Conservation (phyloP, 1,140 invertebrate species). For the Rhyzopertha dominica region DNA sequence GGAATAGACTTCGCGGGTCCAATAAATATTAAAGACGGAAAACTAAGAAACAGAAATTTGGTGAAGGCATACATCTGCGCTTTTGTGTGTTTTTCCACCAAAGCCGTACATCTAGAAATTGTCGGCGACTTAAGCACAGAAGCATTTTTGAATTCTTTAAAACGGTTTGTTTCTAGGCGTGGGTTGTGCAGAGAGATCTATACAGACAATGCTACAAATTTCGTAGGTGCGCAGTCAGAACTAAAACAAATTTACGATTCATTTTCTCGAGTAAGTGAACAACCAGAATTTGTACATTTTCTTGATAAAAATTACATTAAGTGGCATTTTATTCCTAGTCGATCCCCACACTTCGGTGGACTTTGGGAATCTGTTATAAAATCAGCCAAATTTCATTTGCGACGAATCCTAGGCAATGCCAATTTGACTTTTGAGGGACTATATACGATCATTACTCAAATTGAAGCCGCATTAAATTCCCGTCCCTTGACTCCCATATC, state of each 20-base stretch:
- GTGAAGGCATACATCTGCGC: slow-evolving; percentile 28
- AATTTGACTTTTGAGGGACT: slow-evolving; percentile 22
- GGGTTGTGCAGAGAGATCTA: slow-evolving; percentile 28
- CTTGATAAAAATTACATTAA: slow-evolving; percentile 4
- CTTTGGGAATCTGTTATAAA: slow-evolving; percentile 45
- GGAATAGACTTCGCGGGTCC: slow-evolving; percentile 41
- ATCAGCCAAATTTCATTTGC: slow-evolving; percentile 40
- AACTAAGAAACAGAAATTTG: slow-evolving; percentile 18
- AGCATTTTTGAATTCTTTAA: slow-evolving; percentile 30
- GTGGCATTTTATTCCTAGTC: slow-evolving; percentile 33
- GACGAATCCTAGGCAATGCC: slow-evolving; percentile 23
- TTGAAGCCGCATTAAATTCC: slow-evolving; percentile 36
- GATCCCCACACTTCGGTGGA: slow-evolving; percentile 45
- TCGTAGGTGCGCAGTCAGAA: slow-evolving; percentile 12
- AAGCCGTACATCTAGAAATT: slow-evolving; percentile 41
- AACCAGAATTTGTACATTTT: slow-evolving; percentile 3
- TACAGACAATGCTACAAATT: slow-evolving; percentile 24
- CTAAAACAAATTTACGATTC: background rate
- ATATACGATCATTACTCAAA: slow-evolving; percentile 27
- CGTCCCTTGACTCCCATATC: slow-evolving; percentile 35
- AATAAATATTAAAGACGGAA: slow-evolving; percentile 24
- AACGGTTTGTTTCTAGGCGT: slow-evolving; percentile 33
- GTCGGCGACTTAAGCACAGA: slow-evolving; percentile 19
- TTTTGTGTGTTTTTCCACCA: slow-evolving; percentile 33
- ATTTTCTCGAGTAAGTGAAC: slow-evolving; percentile 15